These are phyloP conservation scores for Xenopus tropicalis DNA, from an alignment of 2,113 vertebrate genomes.

Conservation along the genomic window UCB_Xtro_10.0 CM004452.2:33648501-33649000, in stretches of 20 bases:
- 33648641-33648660: too few relatives aligned
- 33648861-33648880: not conserved
- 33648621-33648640: too few relatives aligned
- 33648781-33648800: not conserved
- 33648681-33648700: too few relatives aligned
- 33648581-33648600: too few relatives aligned
- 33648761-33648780: not conserved
- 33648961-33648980: slow-evolving; percentile 21
- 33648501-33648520: too few relatives aligned
- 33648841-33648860: not conserved
- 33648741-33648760: not conserved
- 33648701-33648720: too few relatives aligned
- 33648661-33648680: too few relatives aligned
- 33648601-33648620: too few relatives aligned
- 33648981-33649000: slow-evolving; percentile 24
- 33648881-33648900: not conserved
- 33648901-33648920: slow-evolving; percentile 8
- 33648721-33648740: too few relatives aligned
- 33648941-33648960: not conserved
- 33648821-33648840: not conserved
- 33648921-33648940: slow-evolving; percentile 1
- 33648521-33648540: too few relatives aligned
- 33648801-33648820: not conserved
- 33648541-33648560: too few relatives aligned
- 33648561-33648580: too few relatives aligned